phyloP scores from a whole-genome alignment of 2,888 invertebrate genomes.

The Lochmaea capreae region DNA sequence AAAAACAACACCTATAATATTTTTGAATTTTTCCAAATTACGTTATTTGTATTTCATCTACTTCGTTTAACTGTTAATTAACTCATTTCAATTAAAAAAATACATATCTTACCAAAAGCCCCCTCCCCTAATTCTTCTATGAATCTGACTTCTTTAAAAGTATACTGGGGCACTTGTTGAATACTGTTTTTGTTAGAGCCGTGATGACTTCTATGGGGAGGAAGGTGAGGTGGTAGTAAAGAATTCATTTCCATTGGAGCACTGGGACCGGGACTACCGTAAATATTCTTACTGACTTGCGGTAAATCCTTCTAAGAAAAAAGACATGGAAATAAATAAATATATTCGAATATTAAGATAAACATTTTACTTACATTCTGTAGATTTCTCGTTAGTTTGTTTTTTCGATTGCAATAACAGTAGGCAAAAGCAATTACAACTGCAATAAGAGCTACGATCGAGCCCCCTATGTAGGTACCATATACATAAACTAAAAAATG shows the following conservation, averaged over 20 bases:
- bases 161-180: slow-evolving; percentile 83
- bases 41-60: too few relatives aligned
- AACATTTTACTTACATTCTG: slow-evolving; percentile 68
- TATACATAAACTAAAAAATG: slow-evolving; percentile 76
- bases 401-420: slow-evolving; percentile 73
- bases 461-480: slow-evolving; percentile 83
- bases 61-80: not conserved
- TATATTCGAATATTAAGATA: slow-evolving; percentile 3
- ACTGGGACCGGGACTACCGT: slow-evolving; percentile 81
- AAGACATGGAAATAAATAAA: not conserved
- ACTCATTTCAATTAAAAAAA: not conserved
- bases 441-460: slow-evolving; percentile 69
- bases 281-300: slow-evolving; percentile 83
- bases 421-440: slow-evolving; percentile 71
- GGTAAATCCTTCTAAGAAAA: slow-evolving; percentile 72
- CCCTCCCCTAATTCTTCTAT: slow-evolving; percentile 95
- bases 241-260: slow-evolving; percentile 86
- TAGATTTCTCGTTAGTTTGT: slow-evolving; percentile 66
- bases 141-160: slow-evolving; percentile 85
- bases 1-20: too few relatives aligned
- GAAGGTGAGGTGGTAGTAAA: slow-evolving; percentile 72
- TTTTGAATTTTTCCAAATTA: too few relatives aligned
- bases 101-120: slow-evolving; percentile 80
- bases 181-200: slow-evolving; percentile 58
- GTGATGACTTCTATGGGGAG: slow-evolving; percentile 63